Evolutionary conservation across 2,888 invertebrate genomes (phyloP).

Genomic region (Cremastinae sp.): DNA sequence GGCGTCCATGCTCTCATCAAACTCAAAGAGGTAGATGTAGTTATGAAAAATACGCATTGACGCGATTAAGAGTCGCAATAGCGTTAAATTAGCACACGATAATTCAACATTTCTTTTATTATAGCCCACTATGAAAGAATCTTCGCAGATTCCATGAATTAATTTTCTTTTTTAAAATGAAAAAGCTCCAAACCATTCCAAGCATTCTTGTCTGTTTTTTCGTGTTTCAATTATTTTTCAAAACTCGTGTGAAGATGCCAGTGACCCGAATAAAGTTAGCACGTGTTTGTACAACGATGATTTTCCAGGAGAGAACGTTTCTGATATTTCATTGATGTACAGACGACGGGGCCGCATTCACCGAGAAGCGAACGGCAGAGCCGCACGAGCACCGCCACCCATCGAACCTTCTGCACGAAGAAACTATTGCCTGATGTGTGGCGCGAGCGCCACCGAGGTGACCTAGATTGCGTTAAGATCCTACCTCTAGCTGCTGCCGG

Average conservation of each 20-base stretch:
- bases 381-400: constrained; percentile 52
- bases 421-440: constrained; percentile 53
- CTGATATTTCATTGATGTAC: constrained; percentile 67
- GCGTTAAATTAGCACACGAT: too few relatives aligned
- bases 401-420: constrained; percentile 52
- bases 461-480: constrained; percentile 69
- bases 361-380: constrained; percentile 54
- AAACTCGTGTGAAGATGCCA: constrained; percentile 39
- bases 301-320: constrained; percentile 60
- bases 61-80: too few relatives aligned
- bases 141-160: too few relatives aligned
- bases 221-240: constrained; percentile 20
- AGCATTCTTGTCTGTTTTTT: constrained; percentile 7
- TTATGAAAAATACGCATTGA: too few relatives aligned
- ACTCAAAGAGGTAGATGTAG: too few relatives aligned
- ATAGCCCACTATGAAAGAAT: too few relatives aligned
- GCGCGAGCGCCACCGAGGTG: constrained; percentile 67
- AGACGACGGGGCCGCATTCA: constrained; percentile 64
- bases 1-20: too few relatives aligned
- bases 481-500: constrained; percentile 47
- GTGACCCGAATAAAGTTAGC: constrained; percentile 59
- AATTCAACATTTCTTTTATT: too few relatives aligned
- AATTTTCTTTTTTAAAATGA: too few relatives aligned
- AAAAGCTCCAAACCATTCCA: too few relatives aligned
- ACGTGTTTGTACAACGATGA: constrained; percentile 57